Conservation (phyloP, 2,113 vertebrate species). For the Pangasianodon hypophthalmus region DNA sequence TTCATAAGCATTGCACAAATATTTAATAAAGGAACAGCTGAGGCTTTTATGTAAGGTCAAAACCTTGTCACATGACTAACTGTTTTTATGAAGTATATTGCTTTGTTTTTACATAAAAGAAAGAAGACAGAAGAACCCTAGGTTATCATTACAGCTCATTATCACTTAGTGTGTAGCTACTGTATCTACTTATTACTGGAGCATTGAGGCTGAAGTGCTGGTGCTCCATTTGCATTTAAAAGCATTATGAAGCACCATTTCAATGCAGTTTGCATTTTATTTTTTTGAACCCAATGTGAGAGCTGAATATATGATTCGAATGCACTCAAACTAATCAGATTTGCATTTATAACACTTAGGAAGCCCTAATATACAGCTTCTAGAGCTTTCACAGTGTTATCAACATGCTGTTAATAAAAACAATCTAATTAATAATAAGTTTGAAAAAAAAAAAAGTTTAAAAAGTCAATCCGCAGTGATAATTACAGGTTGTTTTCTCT, state of each 20-base stretch:
- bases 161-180: not conserved
- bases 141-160: too few species aligned
- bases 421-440: not conserved
- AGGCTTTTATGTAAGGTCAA: not conserved
- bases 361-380: too few species aligned
- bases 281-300: not conserved
- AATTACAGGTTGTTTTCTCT: not conserved
- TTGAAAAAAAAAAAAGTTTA: not conserved
- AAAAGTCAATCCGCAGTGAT: not conserved
- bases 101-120: not conserved
- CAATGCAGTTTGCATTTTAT: not conserved
- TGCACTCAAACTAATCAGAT: constrained; percentile 4
- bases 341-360: not conserved
- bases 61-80: not conserved
- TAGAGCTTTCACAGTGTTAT: not conserved
- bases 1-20: not conserved
- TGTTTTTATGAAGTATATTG: not conserved
- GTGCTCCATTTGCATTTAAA: not conserved
- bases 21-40: not conserved
- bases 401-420: too few species aligned
- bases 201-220: not conserved
- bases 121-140: not conserved
- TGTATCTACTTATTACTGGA: not conserved
- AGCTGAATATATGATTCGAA: not conserved
- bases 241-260: not conserved